A percentile compares a stretch with the other conserved stretches of the same genome.
Evolutionary conservation across 1,140 invertebrate species (phyloP).

Genomic region (Pteromalus puparum): DNA sequence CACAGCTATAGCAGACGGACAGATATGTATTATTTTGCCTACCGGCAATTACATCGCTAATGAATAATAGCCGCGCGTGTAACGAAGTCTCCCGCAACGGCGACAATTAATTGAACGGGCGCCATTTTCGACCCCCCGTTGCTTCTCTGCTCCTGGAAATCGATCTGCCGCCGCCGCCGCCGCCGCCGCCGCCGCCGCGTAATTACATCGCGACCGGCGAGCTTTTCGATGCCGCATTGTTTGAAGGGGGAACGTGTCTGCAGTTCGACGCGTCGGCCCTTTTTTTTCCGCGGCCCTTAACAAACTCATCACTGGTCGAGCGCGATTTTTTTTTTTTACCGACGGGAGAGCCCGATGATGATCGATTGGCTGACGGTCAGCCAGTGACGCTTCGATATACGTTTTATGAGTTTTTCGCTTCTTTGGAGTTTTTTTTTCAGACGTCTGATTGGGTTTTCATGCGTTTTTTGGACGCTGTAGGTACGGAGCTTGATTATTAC

Average conservation of each 20-base stretch:
- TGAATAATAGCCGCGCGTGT: conserved; percentile 34
- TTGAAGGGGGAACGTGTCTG: neutral
- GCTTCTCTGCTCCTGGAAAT: neutral
- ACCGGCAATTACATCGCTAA: conserved; percentile 29
- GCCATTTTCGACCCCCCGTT: conserved; percentile 16
- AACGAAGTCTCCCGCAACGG: conserved; percentile 11
- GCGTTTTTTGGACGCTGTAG: neutral
- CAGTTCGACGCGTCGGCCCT: neutral
- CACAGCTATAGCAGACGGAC: neutral
- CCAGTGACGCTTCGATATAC: neutral
- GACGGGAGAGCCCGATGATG: neutral
- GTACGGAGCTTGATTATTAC: too few relatives aligned
- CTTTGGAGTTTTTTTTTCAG: neutral
- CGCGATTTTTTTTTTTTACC: neutral
- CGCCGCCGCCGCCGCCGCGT: neutral
- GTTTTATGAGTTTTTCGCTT: neutral
- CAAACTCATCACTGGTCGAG: neutral
- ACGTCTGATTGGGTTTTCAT: neutral
- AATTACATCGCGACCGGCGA: conserved; percentile 14
- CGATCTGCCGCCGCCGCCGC: neutral
- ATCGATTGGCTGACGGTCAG: neutral
- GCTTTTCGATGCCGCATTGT: conserved; percentile 9
- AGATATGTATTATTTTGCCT: conserved; percentile 18
- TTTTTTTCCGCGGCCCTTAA: neutral
- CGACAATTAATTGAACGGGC: conserved; percentile 36